Evolutionary conservation across 2,888 invertebrate species (phyloP).

Genomic region (Augochlorella aurata): DNA sequence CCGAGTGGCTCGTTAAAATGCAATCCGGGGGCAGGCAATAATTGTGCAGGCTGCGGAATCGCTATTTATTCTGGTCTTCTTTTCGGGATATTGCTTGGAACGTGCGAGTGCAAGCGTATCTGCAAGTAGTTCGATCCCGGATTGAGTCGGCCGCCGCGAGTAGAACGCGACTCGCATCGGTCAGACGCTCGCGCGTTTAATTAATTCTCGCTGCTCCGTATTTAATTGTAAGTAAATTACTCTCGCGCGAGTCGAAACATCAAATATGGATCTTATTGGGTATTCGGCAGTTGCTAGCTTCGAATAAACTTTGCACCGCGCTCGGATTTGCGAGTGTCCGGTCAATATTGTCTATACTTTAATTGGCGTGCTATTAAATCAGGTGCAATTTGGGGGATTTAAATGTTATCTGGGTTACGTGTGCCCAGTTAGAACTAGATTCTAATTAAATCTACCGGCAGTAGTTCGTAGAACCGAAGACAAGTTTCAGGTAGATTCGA

Average conservation of each 20-base stretch:
- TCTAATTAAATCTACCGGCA: not conserved
- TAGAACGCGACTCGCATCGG: not conserved
- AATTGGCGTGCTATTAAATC: not conserved
- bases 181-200: not conserved
- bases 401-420: not conserved
- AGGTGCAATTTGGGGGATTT: not conserved
- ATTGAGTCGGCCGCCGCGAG: not conserved
- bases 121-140: not conserved
- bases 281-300: not conserved
- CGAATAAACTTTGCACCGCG: not conserved
- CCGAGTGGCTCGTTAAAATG: conserved; percentile 45
- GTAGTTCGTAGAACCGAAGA: not conserved
- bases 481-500: not conserved
- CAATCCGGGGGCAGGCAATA: conserved; percentile 27
- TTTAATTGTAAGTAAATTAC: not conserved
- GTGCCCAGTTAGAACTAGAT: not conserved
- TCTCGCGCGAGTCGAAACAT: too few relatives aligned
- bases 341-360: too few relatives aligned
- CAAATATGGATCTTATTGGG: too few relatives aligned
- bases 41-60: conserved; percentile 13
- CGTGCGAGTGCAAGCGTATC: not conserved
- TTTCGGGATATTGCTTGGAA: not conserved
- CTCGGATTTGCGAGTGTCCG: too few relatives aligned
- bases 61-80: conserved; percentile 8
- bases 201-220: too few relatives aligned